A percentile compares a stretch with the other conserved stretches of the same genome.
Evolutionary conservation across 2,888 invertebrate genomes (phyloP).

Genomic region (Branchellion lobata): DNA sequence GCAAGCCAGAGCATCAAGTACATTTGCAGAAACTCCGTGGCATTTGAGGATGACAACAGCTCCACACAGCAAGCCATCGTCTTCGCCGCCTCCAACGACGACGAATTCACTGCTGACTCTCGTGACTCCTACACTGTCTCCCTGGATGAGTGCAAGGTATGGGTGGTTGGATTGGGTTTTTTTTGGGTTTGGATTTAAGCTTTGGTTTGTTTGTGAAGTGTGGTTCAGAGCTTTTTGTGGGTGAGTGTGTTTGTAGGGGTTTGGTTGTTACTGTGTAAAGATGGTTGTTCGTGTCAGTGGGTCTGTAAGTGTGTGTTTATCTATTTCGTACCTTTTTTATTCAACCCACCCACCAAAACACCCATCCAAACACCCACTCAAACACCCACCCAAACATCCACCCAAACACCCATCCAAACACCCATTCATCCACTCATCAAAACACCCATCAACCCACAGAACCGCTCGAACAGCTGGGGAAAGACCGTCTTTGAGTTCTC

Average conservation of each 20-base stretch:
- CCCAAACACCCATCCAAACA: too few species aligned
- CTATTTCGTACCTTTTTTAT: too few species aligned
- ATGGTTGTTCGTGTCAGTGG: neutral
- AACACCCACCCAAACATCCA: too few species aligned
- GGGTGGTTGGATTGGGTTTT: neutral
- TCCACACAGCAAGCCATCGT: slow-evolving; percentile 67
- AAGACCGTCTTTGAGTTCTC: slow-evolving; percentile 74
- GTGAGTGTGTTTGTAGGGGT: neutral
- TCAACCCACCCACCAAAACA: too few species aligned
- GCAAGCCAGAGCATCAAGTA: slow-evolving; percentile 84
- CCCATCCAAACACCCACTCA: too few species aligned
- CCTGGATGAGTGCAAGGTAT: slow-evolving; percentile 46
- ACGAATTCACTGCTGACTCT: slow-evolving; percentile 30
- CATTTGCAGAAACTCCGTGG: slow-evolving; percentile 80
- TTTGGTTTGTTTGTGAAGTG: neutral
- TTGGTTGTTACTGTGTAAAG: neutral
- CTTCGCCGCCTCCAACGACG: slow-evolving; percentile 40
- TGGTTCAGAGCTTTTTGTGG: neutral
- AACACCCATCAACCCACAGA: neutral
- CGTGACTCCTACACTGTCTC: slow-evolving; percentile 35
- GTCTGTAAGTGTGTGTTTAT: too few species aligned
- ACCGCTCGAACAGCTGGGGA: slow-evolving; percentile 68
- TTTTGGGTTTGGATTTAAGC: neutral
- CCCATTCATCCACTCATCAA: too few species aligned
- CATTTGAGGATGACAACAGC: slow-evolving; percentile 71